Base-by-base conservation (phyloP, 1,140 invertebrate genomes). In the Callitettix versicolor region DNA sequence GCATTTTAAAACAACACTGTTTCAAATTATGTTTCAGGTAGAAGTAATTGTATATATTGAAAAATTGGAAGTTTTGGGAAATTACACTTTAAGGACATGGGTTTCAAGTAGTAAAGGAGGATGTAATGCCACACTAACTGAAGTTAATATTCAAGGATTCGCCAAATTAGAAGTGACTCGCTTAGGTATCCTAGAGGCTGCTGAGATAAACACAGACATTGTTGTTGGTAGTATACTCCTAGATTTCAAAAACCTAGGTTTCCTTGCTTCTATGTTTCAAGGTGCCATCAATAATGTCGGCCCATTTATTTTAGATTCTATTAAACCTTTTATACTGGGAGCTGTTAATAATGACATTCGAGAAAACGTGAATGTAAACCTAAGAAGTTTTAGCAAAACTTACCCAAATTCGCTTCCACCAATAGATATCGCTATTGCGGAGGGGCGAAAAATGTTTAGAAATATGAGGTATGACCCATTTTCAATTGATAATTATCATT, bases 381-480 rank as follows among this genome's bases (percentile, higher is more conserved):
- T 69, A 46, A 59, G 56, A 56, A 75, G 82, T 60, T 65, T 86
- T 9, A 76, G 83, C 4, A 78, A 84, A 62, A 79, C 78, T 41
- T 85, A 91, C 62, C 86, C 87, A 0, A 91, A 91, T 68, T 91
- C 88, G 0, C 87, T 91, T 60, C 83, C 85, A 7, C 88, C 88
- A 0, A 73, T 91, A 42, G 88, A 91, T 62, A 85, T 88, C 76
- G 78, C 84, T 9, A 77, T 91, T 34, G 78, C 82, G 3, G 82
- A 87, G 63, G 76, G 75, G 0, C 73, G 88, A 9, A 82, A 81
- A 60, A 79, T 82, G 62, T 81, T 91, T 1, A 76, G 79, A 9
- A 69, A 79, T 34, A 79, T 80, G 69, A 76, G 78, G 6, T 80
- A 80, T 57, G 88, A 91, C 70, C 88, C 88, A 0, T 86, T 80